Evolutionary conservation across 1,140 invertebrate genomes (phyloP).

Genomic region (Drosophila nannoptera): DNA sequence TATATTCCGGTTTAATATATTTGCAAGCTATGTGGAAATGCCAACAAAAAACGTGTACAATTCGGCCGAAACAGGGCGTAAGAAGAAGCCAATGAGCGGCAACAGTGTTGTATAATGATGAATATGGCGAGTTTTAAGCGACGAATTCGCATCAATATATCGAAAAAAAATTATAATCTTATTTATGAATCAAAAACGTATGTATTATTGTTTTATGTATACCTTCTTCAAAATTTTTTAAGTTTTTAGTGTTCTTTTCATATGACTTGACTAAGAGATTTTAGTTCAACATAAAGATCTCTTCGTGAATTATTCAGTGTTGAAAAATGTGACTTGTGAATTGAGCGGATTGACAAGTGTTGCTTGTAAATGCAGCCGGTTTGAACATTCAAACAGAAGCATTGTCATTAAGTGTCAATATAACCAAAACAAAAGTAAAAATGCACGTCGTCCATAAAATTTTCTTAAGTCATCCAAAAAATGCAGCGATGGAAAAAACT

Average conservation of each 20-base stretch:
- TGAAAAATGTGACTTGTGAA: slow-evolving; percentile 2
- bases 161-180: slow-evolving; percentile 1
- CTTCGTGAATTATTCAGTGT: slow-evolving; percentile 10
- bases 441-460: too few relatives aligned
- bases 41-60: slow-evolving; percentile 70
- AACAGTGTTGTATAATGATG: slow-evolving; percentile 33
- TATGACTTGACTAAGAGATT: background rate
- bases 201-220: background rate
- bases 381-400: background rate
- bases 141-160: slow-evolving; percentile 44
- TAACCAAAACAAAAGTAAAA: background rate
- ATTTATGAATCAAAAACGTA: background rate
- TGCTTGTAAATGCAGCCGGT: slow-evolving; percentile 19
- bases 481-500: background rate
- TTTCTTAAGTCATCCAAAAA: too few relatives aligned
- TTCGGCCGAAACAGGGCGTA: slow-evolving; percentile 50
- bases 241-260: too few relatives aligned
- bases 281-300: background rate
- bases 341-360: slow-evolving; percentile 40
- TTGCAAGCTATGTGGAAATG: slow-evolving; percentile 34
- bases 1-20: slow-evolving; percentile 13
- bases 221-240: background rate
- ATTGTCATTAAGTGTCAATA: background rate
- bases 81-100: slow-evolving; percentile 50
- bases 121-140: background rate